These are phyloP conservation scores for Fragum whitleyi DNA, from an alignment of 2,888 invertebrate species.

Conservation along the genomic window DNA sequence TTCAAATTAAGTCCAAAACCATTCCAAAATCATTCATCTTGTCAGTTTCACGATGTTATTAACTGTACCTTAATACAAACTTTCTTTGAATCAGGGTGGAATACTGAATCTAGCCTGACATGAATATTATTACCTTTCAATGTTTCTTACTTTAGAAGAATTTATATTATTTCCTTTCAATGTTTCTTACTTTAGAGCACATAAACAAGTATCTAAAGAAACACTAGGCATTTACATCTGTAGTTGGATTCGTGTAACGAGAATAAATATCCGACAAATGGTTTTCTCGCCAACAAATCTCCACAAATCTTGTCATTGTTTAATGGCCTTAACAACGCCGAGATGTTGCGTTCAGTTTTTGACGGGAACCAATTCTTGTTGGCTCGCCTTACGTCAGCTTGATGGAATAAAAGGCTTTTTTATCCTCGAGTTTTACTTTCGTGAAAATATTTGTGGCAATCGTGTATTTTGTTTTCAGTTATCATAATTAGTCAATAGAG, in stretches of 20 bases:
- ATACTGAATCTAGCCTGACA: too few relatives aligned
- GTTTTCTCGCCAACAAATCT: conserved; percentile 6
- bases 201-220: background rate
- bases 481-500: too few relatives aligned
- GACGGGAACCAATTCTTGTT: background rate
- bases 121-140: too few relatives aligned
- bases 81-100: too few relatives aligned
- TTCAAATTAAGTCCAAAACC: too few relatives aligned
- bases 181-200: background rate
- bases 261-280: conserved; percentile 13
- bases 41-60: too few relatives aligned
- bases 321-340: conserved; percentile 1
- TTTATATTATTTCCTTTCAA: too few relatives aligned
- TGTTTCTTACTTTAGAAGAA: background rate
- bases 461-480: too few relatives aligned
- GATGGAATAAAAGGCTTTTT: background rate
- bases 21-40: too few relatives aligned
- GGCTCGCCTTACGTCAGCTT: background rate
- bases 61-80: too few relatives aligned
- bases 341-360: background rate
- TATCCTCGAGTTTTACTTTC: background rate
- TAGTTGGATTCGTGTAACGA: background rate
- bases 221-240: background rate
- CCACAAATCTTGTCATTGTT: conserved; percentile 4
- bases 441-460: too few relatives aligned